Base-by-base conservation (phyloP, 1,140 invertebrate species). In the Macrotrachela quadricornifera region DNA sequence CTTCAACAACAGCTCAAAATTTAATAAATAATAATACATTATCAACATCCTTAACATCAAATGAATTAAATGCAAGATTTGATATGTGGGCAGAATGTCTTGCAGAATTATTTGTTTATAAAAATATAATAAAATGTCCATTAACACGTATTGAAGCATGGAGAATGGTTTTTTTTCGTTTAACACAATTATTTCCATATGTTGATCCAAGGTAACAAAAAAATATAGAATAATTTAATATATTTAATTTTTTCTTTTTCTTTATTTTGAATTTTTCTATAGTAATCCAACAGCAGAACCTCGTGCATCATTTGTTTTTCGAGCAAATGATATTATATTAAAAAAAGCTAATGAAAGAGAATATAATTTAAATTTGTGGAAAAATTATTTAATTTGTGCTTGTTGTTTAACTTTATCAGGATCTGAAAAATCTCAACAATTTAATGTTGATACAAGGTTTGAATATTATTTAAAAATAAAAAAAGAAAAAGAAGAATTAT, bases 371-470 rank as follows among this genome's bases (percentile, higher is more conserved):
- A 78, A 82, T 64, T 75, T 92, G 0, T 96, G 88, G 88, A 82
- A 87, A 62, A 92, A 92, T 72, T 94, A 94, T 69, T 77, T 90
- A 48, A 83, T 85, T 12, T 83, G 91, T 71, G 85, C 86, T 3
- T 94, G 90, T 72, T 76, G 85, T 56, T 81, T 95, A 10, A 86
- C 91, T 1, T 83, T 83, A 17, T 79, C 82, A 16, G 67, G 63
- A 43, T 79, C 82, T 0, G 81, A 54, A 30, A 30, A 30, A 30
- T 30, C 21, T 4, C 21, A 30, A 30, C 21, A 30, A 30, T 30
- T 30, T 8, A 30, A 30, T 30, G 21, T 30, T 30, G 21, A 30
- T 30, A 30, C 21, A 30, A 30, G 21, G 21, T 30, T 30, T 30
- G 8, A 4, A 30, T 2, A n/a, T n/a, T n/a, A 78, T 61, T 79